Conservation (phyloP, 2,113 vertebrate genomes). For the Dicaeum eximium region DNA sequence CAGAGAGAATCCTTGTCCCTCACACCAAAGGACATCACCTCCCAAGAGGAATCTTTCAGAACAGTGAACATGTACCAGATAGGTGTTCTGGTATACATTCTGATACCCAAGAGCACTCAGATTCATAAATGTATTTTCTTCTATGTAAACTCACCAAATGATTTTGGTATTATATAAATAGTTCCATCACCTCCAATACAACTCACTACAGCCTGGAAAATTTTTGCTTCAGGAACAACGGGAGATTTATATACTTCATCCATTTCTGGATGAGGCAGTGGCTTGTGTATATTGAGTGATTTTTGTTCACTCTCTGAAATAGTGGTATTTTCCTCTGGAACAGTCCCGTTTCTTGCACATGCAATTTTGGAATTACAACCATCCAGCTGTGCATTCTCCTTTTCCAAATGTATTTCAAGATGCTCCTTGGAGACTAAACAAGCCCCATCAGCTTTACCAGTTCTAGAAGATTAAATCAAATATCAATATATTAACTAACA, state of each 20-base stretch:
- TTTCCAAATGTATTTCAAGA: neutral
- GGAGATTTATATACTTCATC: slow-evolving; percentile 76
- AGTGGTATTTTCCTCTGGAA: neutral
- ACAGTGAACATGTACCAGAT: neutral
- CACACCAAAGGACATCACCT: neutral
- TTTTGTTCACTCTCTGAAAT: neutral
- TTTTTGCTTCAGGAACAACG: slow-evolving; percentile 71
- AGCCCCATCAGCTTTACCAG: neutral
- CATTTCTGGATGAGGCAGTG: neutral
- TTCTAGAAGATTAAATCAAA: slow-evolving; percentile 54
- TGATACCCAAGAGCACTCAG: neutral
- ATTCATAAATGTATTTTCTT: neutral
- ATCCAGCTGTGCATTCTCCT: neutral
- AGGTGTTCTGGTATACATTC: neutral
- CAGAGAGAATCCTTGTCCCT: accelerated
- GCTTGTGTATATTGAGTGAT: neutral
- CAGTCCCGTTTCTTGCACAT: neutral
- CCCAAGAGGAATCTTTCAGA: neutral
- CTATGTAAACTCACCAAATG: slow-evolving; percentile 59
- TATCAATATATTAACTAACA: neutral
- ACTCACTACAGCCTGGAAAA: slow-evolving; percentile 74
- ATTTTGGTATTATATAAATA: slow-evolving; percentile 79
- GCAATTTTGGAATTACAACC: neutral
- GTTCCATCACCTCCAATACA: slow-evolving; percentile 82
- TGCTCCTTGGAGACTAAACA: neutral